phyloP scores from a whole-genome alignment of 2,888 invertebrate species.

The Physocephala rufipes region DNA sequence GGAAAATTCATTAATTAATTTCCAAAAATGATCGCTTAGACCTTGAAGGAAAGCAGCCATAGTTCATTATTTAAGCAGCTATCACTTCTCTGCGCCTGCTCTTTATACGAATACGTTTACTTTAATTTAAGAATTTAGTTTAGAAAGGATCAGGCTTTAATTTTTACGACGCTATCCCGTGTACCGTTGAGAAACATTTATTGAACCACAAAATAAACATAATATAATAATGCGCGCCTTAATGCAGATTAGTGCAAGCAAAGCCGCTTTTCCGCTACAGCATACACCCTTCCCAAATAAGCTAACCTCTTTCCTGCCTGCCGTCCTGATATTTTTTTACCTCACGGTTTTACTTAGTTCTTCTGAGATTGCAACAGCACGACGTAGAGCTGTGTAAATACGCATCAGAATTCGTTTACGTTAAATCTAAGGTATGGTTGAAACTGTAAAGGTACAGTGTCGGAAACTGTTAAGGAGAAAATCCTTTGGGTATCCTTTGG shows the following conservation, averaged over 20 bases:
- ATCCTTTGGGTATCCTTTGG: constrained; percentile 35
- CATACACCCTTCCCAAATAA: constrained; percentile 5
- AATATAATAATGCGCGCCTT: constrained; percentile 62
- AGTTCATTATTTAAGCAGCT: constrained; percentile 23
- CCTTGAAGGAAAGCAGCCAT: neutral
- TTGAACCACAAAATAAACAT: constrained; percentile 64
- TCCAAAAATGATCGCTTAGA: constrained; percentile 8
- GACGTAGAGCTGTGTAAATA: constrained; percentile 32
- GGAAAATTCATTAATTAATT: constrained; percentile 15
- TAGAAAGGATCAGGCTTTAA: constrained; percentile 9
- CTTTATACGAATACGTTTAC: too few relatives aligned
- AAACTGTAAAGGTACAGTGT: constrained; percentile 15
- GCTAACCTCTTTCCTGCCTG: constrained; percentile 39
- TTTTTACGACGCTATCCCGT: neutral
- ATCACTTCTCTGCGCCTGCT: constrained; percentile 31
- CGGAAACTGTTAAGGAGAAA: neutral
- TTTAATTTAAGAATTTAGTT: constrained; percentile 14
- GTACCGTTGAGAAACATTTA: constrained; percentile 47
- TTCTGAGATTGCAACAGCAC: neutral
- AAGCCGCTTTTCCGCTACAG: neutral
- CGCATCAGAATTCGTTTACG: constrained; percentile 35
- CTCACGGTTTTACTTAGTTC: neutral
- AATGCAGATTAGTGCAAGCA: constrained; percentile 60
- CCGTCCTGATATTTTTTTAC: constrained; percentile 10
- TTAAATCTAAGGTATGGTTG: constrained; percentile 27